Evolutionary conservation across 2,797 vertebrate species (phyloP).

Genomic region (Enteromius treurensis): DNA sequence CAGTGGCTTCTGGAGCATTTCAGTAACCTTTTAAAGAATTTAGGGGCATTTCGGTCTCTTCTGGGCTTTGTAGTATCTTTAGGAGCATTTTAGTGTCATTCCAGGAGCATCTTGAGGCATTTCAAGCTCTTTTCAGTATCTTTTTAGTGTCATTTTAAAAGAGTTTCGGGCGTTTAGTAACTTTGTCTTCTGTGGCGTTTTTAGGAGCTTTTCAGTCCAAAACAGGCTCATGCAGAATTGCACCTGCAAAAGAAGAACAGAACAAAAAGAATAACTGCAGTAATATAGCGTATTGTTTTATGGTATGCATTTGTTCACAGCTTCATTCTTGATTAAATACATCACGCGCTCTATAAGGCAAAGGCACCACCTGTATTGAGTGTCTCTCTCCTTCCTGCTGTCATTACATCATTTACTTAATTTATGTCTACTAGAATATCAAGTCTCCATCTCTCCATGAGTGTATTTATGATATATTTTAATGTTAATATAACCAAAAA

Average conservation of each 20-base stretch:
- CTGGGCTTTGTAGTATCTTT: not conserved
- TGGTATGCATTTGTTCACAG: not conserved
- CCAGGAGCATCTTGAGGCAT: not conserved
- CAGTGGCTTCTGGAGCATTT: not conserved
- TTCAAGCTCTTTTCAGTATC: not conserved
- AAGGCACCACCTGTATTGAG: rapidly evolving
- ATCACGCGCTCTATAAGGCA: not conserved
- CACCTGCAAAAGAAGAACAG: not conserved
- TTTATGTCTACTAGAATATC: not conserved
- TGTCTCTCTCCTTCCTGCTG: not conserved
- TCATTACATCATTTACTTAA: not conserved
- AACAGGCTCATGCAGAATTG: not conserved
- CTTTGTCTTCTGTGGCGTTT: not conserved
- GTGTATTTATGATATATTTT: not conserved
- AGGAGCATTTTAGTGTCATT: not conserved
- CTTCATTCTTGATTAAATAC: not conserved
- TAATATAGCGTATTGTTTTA: not conserved
- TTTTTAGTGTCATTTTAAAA: not conserved
- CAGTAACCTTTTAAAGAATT: not conserved
- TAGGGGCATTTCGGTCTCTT: not conserved
- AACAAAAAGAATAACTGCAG: not conserved
- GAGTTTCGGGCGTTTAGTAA: not conserved
- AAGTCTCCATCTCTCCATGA: not conserved
- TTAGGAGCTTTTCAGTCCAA: not conserved
- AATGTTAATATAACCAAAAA: not conserved